phyloP scores from a whole-genome alignment of 2,113 vertebrate species.

The Protobothrops flavoviridis region DNA sequence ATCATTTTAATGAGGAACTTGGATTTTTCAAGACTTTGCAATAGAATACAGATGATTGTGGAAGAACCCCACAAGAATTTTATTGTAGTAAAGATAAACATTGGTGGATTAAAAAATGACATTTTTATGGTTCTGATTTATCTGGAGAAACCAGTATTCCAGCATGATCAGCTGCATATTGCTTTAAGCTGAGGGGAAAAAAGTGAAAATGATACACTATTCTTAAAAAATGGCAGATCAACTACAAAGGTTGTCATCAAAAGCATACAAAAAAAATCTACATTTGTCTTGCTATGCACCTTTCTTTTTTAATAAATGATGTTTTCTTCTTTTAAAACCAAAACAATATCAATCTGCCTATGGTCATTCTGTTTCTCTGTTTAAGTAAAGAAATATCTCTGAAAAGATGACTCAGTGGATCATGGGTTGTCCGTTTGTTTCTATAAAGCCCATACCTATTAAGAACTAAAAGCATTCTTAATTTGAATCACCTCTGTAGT shows the following conservation, averaged over 20 bases:
- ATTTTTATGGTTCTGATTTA: background rate
- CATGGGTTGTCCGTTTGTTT: background rate
- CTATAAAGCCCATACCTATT: background rate
- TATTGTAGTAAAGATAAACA: background rate
- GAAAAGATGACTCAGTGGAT: background rate
- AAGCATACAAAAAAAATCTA: background rate
- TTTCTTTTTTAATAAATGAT: background rate
- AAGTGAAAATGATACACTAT: background rate
- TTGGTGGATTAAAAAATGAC: background rate
- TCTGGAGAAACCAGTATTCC: background rate
- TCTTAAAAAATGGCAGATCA: background rate
- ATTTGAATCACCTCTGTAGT: background rate
- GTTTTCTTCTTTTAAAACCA: background rate
- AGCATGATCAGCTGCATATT: background rate
- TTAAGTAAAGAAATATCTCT: background rate
- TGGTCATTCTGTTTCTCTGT: background rate
- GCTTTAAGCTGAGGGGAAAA: background rate
- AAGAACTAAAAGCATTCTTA: background rate
- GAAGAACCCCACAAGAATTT: background rate
- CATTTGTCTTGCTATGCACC: background rate
- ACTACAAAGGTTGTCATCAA: background rate
- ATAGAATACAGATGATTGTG: background rate
- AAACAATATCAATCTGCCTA: background rate
- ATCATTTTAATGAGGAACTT: background rate
- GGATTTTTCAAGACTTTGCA: background rate